These are phyloP conservation scores for Drosophila setosimentum DNA, from an alignment of 2,888 invertebrate genomes.

Conservation along the genomic window DNA sequence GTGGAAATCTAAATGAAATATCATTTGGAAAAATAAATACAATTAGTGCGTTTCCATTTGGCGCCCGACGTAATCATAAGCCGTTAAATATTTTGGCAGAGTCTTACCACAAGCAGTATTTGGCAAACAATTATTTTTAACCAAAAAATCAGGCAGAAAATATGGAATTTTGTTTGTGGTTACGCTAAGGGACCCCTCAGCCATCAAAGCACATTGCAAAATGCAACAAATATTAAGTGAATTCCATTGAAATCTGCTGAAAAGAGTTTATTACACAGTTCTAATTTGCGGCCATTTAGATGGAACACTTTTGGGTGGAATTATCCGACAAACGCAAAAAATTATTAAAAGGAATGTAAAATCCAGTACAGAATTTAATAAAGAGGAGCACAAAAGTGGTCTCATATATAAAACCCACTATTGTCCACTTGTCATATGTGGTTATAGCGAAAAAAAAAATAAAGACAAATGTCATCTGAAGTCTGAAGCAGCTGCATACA, in stretches of 20 bases:
- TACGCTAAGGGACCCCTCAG: conserved; percentile 10
- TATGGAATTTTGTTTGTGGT: conserved; percentile 50
- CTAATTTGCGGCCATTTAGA: conserved; percentile 43
- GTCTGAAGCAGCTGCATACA: neutral
- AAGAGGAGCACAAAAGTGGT: neutral
- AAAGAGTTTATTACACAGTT: conserved; percentile 48
- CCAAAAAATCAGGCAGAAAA: conserved; percentile 19
- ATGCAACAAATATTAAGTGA: conserved; percentile 7
- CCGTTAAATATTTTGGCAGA: conserved; percentile 46
- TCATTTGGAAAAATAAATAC: conserved; percentile 5
- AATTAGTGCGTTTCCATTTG: neutral
- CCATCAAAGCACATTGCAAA: neutral
- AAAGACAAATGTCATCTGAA: conserved; percentile 1
- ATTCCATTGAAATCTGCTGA: conserved; percentile 26
- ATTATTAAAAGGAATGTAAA: neutral
- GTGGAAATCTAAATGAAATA: neutral
- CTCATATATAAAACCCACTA: neutral
- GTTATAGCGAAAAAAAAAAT: neutral
- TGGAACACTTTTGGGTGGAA: conserved; percentile 14
- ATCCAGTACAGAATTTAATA: neutral
- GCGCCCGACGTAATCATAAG: conserved; percentile 21
- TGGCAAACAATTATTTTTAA: conserved; percentile 7
- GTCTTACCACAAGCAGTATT: conserved; percentile 18
- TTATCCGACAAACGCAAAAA: neutral
- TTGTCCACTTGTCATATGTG: neutral